phyloP scores from a whole-genome alignment of 2,888 invertebrate genomes.

The Meta bourneti region DNA sequence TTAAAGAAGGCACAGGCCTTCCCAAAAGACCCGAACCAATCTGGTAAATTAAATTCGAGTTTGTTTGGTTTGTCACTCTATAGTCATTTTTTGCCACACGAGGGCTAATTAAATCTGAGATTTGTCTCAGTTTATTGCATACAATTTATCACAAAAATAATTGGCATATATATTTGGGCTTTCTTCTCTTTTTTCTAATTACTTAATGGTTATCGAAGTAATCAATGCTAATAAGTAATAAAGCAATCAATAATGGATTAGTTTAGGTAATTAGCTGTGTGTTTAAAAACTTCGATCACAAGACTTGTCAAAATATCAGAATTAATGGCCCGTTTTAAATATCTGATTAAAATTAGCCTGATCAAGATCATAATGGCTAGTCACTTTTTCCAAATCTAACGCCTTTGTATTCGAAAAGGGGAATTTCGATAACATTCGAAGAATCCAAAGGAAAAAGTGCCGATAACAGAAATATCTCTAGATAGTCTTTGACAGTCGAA shows the following conservation, averaged over 20 bases:
- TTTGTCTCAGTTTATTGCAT: no score
- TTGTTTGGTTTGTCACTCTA: no score
- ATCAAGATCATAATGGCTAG: neutral
- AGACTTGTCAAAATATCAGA: neutral
- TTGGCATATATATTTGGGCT: no score
- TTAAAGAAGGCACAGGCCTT: no score
- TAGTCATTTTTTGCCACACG: no score
- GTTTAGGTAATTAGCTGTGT: neutral
- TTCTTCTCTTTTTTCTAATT: neutral
- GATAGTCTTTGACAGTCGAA: neutral
- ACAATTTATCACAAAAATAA: no score
- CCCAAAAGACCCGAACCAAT: no score
- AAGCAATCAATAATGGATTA: neutral
- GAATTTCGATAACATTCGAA: neutral
- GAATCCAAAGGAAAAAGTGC: neutral
- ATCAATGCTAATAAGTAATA: neutral
- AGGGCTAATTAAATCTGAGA: no score
- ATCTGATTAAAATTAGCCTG: neutral
- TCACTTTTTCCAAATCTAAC: neutral
- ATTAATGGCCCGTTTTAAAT: neutral
- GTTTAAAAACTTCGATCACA: neutral
- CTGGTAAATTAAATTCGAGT: no score
- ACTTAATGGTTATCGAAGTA: neutral
- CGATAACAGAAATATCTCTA: neutral
- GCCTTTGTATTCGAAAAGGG: neutral